phyloP scores from a whole-genome alignment of 2,888 invertebrate genomes.

The Sclerodermus sp. region DNA sequence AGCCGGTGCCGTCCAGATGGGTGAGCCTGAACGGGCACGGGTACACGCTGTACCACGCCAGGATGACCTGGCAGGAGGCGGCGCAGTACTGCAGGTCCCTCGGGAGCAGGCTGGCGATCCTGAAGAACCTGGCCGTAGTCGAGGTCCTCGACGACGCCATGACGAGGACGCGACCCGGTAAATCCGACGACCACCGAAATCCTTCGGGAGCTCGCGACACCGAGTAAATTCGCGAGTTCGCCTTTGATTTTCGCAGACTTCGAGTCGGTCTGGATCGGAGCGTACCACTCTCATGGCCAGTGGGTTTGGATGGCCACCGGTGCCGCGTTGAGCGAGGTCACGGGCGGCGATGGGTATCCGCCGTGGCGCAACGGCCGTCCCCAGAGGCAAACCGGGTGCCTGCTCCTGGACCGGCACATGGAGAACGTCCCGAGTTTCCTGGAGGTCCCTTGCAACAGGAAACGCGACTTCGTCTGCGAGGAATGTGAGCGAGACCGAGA shows the following conservation, averaged over 20 bases:
- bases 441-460: conserved; percentile 60
- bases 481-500: conserved; percentile 36
- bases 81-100: conserved; percentile 59
- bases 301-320: conserved; percentile 61
- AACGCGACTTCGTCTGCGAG: conserved; percentile 62
- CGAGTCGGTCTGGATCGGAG: conserved; percentile 62
- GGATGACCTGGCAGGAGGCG: conserved; percentile 60
- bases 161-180: conserved; percentile 36
- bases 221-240: no score
- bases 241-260: conserved; percentile 40
- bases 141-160: conserved; percentile 29
- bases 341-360: conserved; percentile 30
- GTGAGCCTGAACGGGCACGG: conserved; percentile 42
- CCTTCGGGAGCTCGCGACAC: no score
- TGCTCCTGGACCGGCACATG: conserved; percentile 60
- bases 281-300: conserved; percentile 54
- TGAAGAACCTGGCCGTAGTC: conserved; percentile 57
- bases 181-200: no score
- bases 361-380: conserved; percentile 33
- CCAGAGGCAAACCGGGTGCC: conserved; percentile 54
- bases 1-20: conserved; percentile 34
- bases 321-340: conserved; percentile 55
- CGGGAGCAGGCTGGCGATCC: conserved; percentile 60
- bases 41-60: conserved; percentile 58
- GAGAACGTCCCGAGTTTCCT: conserved; percentile 58